A percentile compares a stretch with the other conserved stretches of the same genome.
Conservation (phyloP, 2,888 invertebrate genomes). For the Sphaerophoria rueppellii region DNA sequence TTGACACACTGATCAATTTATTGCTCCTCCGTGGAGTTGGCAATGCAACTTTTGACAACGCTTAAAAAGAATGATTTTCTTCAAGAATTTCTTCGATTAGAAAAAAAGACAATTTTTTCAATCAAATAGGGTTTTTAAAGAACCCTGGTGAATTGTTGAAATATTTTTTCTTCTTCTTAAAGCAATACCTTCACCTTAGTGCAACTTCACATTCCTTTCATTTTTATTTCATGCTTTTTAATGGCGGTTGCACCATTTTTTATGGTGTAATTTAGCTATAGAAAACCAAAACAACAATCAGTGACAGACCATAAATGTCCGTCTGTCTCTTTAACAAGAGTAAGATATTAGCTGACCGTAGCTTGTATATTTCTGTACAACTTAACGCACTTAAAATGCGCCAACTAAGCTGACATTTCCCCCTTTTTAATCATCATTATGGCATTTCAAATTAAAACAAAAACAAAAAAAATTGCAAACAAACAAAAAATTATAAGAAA, state of each 20-base stretch:
- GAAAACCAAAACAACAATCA: slow-evolving; percentile 38
- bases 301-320: slow-evolving; percentile 41
- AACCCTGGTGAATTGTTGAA: no score
- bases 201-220: not conserved
- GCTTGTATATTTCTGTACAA: slow-evolving; percentile 17
- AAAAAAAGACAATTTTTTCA: no score
- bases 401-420: slow-evolving; percentile 59
- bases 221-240: no score
- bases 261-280: not conserved
- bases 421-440: slow-evolving; percentile 64
- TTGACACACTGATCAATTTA: no score
- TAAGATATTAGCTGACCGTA: slow-evolving; percentile 58
- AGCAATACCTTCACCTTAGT: not conserved
- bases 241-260: no score
- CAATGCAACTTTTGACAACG: no score
- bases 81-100: no score
- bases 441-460: slow-evolving; percentile 42
- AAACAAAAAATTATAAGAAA: slow-evolving; percentile 37
- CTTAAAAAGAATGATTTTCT: no score
- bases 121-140: no score
- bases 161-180: no score
- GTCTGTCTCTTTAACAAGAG: slow-evolving; percentile 32
- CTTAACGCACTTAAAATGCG: slow-evolving; percentile 57
- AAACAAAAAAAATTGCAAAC: slow-evolving; percentile 20
- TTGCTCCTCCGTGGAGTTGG: no score